These are phyloP conservation scores for Chelonoidis abingdonii DNA, from an alignment of 2,113 vertebrate species.

Conservation along the genomic window DNA sequence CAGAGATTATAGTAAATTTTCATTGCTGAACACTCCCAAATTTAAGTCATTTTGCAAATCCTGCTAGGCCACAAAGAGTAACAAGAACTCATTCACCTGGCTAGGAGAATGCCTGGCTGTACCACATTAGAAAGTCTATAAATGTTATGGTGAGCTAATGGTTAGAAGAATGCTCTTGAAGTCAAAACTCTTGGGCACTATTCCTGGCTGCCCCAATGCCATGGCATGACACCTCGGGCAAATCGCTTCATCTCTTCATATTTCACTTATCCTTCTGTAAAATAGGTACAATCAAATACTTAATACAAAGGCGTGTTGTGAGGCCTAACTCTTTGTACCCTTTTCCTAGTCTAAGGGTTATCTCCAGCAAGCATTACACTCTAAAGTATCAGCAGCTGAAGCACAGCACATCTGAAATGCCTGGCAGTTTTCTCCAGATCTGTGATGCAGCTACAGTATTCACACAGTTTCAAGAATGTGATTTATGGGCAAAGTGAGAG, in stretches of 20 bases:
- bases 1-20: background rate
- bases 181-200: background rate
- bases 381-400: background rate
- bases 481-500: background rate
- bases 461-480: background rate
- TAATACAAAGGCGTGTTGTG: background rate
- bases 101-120: background rate
- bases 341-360: fast-evolving
- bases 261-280: background rate
- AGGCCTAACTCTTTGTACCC: background rate
- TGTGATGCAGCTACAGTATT: background rate
- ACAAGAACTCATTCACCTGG: background rate
- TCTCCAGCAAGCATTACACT: background rate
- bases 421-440: background rate
- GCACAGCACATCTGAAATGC: background rate
- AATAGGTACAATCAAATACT: background rate
- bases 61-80: background rate
- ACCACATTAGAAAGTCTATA: background rate
- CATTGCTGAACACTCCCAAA: background rate
- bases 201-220: background rate
- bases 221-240: background rate
- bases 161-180: background rate
- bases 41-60: background rate
- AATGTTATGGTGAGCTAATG: background rate
- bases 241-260: background rate